Percentiles rank a stretch among this genome's conserved stretches.
These are phyloP conservation scores for Pristionchus pacificus DNA, from an alignment of 1,140 invertebrate genomes.

Conservation along the genomic window DNA sequence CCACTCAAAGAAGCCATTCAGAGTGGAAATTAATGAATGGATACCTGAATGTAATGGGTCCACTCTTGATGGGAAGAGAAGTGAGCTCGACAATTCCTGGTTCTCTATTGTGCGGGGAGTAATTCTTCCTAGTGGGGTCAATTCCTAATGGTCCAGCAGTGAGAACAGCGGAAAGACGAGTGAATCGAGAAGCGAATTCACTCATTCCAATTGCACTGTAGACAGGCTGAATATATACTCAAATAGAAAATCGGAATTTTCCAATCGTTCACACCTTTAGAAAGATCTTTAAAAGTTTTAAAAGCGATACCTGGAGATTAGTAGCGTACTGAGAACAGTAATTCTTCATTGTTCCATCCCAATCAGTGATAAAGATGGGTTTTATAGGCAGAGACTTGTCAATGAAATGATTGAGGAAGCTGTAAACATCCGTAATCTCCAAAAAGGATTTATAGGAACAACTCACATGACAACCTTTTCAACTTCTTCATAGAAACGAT, in stretches of 20 bases:
- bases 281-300: no score
- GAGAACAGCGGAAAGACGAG: conserved; percentile 48
- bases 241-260: no score
- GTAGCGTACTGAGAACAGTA: conserved; percentile 57
- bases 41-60: conserved; percentile 50
- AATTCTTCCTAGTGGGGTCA: not conserved
- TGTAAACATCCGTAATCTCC: conserved; percentile 28
- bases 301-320: conserved; percentile 47
- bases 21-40: not conserved
- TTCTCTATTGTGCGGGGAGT: conserved; percentile 20
- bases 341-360: conserved; percentile 58
- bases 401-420: conserved; percentile 39
- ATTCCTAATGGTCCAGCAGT: conserved; percentile 45
- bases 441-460: conserved; percentile 11
- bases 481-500: conserved; percentile 17
- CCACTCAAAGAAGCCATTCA: conserved; percentile 33
- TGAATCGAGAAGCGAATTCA: conserved; percentile 46
- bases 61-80: conserved; percentile 53
- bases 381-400: conserved; percentile 24
- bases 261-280: no score
- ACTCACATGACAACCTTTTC: conserved; percentile 9
- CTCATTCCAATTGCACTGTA: conserved; percentile 53
- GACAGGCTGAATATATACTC: conserved; percentile 41
- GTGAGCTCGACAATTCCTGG: conserved; percentile 56
- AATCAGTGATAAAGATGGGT: conserved; percentile 54